Evolutionary conservation across 2,797 vertebrate species (phyloP).

Genomic region (Propithecus deckenii): DNA sequence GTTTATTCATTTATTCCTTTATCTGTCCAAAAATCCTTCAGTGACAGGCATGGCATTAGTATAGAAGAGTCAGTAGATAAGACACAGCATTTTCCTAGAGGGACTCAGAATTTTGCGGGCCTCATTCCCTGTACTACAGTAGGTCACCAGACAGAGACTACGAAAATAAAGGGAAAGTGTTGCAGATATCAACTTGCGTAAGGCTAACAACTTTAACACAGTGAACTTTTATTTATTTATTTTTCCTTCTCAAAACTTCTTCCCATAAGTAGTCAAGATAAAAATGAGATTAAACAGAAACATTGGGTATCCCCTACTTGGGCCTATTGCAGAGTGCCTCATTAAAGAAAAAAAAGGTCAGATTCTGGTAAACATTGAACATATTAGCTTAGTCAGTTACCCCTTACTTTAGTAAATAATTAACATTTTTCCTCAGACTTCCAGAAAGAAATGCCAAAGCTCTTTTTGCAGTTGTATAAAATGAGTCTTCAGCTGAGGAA

Average conservation of each 20-base stretch:
- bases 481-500: neutral
- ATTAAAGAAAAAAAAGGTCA: constrained; percentile 6
- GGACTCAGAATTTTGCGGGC: neutral
- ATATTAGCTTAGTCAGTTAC: constrained; percentile 55
- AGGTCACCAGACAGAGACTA: neutral
- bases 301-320: neutral
- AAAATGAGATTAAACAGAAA: constrained; percentile 61
- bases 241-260: constrained; percentile 44
- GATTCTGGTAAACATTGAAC: constrained; percentile 66
- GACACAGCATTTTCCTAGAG: neutral
- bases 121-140: too few species aligned
- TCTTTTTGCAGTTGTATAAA: constrained; percentile 34
- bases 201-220: constrained; percentile 31
- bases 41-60: neutral
- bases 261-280: constrained; percentile 59
- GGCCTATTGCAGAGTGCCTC: neutral
- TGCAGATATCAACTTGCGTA: neutral
- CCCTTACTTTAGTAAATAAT: constrained; percentile 61
- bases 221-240: constrained; percentile 29
- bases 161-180: neutral
- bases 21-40: neutral
- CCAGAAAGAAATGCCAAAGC: constrained; percentile 56
- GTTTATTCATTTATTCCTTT: neutral
- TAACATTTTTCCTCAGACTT: constrained; percentile 62
- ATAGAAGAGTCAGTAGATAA: neutral